Percentiles rank a stretch among this genome's conserved stretches.
These are phyloP conservation scores for Lasioglossum oenotherae DNA, from an alignment of 2,888 invertebrate genomes.

Conservation along the genomic window DNA sequence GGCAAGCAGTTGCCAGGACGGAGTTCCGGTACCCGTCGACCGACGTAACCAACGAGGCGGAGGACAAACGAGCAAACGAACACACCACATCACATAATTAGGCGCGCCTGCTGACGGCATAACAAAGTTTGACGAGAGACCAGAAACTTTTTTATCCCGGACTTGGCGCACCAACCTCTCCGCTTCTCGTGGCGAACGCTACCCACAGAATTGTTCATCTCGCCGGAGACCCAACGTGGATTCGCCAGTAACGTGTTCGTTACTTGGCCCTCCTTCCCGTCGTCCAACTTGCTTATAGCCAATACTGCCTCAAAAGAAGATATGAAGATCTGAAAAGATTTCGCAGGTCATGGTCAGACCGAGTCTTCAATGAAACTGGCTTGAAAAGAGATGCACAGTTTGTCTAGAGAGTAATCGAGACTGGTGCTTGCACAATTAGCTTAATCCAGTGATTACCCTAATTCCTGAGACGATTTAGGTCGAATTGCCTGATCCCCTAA, in stretches of 20 bases:
- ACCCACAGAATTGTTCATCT: neutral
- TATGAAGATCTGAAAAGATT: neutral
- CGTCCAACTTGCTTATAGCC: neutral
- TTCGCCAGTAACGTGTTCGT: neutral
- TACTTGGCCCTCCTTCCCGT: neutral
- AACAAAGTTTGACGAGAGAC: constrained; percentile 70
- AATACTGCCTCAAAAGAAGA: neutral
- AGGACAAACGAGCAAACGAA: constrained; percentile 76
- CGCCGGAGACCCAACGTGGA: neutral
- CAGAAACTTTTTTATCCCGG: constrained; percentile 32
- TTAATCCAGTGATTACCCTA: neutral
- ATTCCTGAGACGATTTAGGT: neutral
- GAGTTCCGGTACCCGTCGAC: constrained; percentile 54
- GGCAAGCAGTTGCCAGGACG: neutral
- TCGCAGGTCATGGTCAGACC: neutral
- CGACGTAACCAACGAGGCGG: constrained; percentile 66
- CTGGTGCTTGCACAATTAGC: neutral
- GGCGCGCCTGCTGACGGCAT: constrained; percentile 70
- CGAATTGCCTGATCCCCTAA: neutral
- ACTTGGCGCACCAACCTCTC: neutral
- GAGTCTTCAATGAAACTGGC: neutral
- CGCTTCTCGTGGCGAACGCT: neutral
- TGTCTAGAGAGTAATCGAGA: neutral
- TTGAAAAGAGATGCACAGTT: neutral
- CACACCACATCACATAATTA: constrained; percentile 74